Evolutionary conservation across 1,140 invertebrate genomes (phyloP).

Genomic region (Eupeodes corollae): DNA sequence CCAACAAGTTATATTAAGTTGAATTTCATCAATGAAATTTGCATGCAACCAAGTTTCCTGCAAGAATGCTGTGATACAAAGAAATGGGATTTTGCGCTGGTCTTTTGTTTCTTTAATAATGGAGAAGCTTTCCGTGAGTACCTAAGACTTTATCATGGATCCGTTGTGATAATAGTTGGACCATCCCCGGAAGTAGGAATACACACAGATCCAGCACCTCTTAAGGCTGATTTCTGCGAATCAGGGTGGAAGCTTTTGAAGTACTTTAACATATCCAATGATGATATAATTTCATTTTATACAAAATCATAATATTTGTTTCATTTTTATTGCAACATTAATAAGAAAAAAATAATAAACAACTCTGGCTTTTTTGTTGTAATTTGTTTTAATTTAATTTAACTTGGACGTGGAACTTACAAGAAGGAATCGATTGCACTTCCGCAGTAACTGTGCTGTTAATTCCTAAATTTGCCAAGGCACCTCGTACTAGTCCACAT

Average conservation of each 20-base stretch:
- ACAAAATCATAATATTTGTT: conserved; percentile 16
- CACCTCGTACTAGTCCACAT: conserved; percentile 89
- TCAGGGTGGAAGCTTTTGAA: conserved; percentile 19
- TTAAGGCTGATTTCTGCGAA: conserved; percentile 42
- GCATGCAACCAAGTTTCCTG: conserved; percentile 26
- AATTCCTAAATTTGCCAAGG: conserved; percentile 87
- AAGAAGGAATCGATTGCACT: conserved; percentile 82
- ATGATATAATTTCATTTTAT: conserved; percentile 44
- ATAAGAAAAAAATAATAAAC: neutral
- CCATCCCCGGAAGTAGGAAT: conserved; percentile 48
- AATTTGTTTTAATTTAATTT: conserved; percentile 42
- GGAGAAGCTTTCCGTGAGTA: conserved; percentile 52
- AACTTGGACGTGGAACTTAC: conserved; percentile 89
- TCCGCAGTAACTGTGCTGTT: conserved; percentile 90
- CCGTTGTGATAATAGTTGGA: conserved; percentile 55
- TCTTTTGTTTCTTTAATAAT: conserved; percentile 71
- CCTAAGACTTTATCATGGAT: conserved; percentile 47
- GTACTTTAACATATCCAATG: conserved; percentile 36
- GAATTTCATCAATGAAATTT: conserved; percentile 30
- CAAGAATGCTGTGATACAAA: conserved; percentile 13
- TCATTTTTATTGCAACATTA: conserved; percentile 2
- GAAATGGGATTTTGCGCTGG: conserved; percentile 41
- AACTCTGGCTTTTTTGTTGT: neutral
- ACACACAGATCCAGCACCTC: conserved; percentile 55
- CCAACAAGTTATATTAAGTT: conserved; percentile 42